Conservation (phyloP, 2,797 vertebrate genomes). For the Sciaenops ocellatus region DNA sequence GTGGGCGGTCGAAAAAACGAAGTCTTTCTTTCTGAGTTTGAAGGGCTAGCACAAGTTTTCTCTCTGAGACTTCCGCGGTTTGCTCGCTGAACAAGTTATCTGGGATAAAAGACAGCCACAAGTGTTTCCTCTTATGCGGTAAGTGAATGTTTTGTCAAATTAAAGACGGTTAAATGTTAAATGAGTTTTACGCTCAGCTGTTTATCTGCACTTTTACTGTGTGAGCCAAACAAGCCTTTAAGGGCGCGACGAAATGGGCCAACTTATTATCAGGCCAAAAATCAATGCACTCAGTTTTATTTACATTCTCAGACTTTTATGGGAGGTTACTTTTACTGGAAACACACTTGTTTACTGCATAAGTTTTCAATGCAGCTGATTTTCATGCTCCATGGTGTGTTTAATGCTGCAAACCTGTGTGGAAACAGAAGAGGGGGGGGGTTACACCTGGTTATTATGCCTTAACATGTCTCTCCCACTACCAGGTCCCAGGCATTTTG, state of each 20-base stretch:
- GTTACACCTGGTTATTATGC: conserved; percentile 21
- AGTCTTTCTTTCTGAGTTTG: conserved; percentile 40
- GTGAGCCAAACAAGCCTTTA: conserved; percentile 19
- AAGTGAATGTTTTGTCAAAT: conserved; percentile 54
- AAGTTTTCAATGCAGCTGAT: neutral
- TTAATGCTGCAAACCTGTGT: conserved; percentile 17
- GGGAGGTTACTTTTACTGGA: neutral
- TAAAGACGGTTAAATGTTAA: neutral
- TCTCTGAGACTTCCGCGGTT: conserved; percentile 81
- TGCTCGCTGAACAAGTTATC: conserved; percentile 52
- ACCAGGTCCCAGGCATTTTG: conserved; percentile 85
- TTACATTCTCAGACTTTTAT: conserved; percentile 35
- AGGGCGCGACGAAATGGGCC: conserved; percentile 32
- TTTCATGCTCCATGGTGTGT: conserved; percentile 1
- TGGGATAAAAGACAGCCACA: conserved; percentile 36
- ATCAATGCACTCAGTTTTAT: conserved; percentile 46
- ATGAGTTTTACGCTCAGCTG: neutral
- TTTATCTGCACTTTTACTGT: conserved; percentile 3
- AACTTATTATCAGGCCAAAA: conserved; percentile 27
- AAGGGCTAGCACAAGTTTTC: conserved; percentile 49
- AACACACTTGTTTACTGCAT: neutral
- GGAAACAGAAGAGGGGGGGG: neutral
- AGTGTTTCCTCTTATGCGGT: conserved; percentile 81
- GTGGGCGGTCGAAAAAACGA: conserved; percentile 23
- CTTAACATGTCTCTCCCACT: conserved; percentile 26